Evolutionary conservation across 2,888 invertebrate species (phyloP).

Genomic region (Pyrrhia umbra): DNA sequence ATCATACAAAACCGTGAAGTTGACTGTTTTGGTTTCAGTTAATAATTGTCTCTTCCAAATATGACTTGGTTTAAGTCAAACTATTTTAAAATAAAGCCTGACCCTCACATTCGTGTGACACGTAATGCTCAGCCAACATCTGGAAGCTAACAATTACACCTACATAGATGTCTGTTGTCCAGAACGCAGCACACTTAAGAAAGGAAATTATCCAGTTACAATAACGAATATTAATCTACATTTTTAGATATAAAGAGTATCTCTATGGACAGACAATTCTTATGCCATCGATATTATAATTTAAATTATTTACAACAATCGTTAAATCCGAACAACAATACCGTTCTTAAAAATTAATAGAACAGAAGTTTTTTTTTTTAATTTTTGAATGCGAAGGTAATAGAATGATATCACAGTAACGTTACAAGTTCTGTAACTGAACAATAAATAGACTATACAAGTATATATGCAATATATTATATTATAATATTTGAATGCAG

Average conservation of each 20-base stretch:
- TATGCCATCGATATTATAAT: constrained; percentile 74
- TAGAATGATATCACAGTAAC: constrained; percentile 85
- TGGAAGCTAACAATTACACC: constrained; percentile 14
- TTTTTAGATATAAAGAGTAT: constrained; percentile 69
- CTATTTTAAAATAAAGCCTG: constrained; percentile 3
- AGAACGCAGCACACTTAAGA: constrained; percentile 27
- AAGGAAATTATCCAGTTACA: constrained; percentile 47
- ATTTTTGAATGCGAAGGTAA: constrained; percentile 63
- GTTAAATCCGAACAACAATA: constrained; percentile 65
- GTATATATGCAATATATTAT: constrained; percentile 55
- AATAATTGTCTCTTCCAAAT: constrained; percentile 20
- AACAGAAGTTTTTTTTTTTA: constrained; percentile 57
- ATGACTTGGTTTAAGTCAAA: neutral
- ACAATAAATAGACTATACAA: constrained; percentile 64
- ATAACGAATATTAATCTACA: constrained; percentile 66
- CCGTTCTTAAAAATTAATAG: constrained; percentile 53
- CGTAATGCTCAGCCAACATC: constrained; percentile 9
- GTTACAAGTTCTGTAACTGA: constrained; percentile 72
- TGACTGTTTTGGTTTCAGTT: constrained; percentile 1
- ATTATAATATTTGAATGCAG: constrained; percentile 55
- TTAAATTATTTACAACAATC: constrained; percentile 80
- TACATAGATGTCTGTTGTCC: constrained; percentile 11
- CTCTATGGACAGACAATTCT: constrained; percentile 79
- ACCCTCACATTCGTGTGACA: neutral
- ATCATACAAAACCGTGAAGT: constrained; percentile 9